Conservation (phyloP, 1,140 invertebrate species). For the Drosophila elegans region DNA sequence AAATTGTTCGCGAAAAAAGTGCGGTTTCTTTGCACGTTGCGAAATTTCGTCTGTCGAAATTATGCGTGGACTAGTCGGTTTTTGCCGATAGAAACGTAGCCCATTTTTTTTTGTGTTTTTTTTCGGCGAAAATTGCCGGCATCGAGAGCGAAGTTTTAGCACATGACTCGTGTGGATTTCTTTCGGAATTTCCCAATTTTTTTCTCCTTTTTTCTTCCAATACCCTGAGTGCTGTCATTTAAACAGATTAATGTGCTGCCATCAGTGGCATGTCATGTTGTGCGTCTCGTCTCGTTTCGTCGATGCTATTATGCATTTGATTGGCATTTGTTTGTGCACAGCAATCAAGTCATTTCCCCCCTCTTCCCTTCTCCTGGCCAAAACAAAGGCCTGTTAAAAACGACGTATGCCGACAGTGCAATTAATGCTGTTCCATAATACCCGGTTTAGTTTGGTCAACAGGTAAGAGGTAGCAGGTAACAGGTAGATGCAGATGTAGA, state of each 20-base stretch:
- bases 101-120: not conserved
- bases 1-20: conserved; percentile 40
- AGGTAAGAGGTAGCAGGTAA: conserved; percentile 18
- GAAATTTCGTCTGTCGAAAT: conserved; percentile 36
- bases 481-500: conserved; percentile 30
- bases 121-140: conserved; percentile 34
- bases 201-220: not conserved
- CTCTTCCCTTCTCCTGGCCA: not conserved
- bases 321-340: conserved; percentile 70
- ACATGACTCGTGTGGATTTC: conserved; percentile 35
- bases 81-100: conserved; percentile 1
- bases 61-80: conserved; percentile 48
- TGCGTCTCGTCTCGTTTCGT: conserved; percentile 15
- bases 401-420: conserved; percentile 26
- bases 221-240: conserved; percentile 56
- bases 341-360: conserved; percentile 43
- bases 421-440: conserved; percentile 28
- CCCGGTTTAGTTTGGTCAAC: conserved; percentile 25
- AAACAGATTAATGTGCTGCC: conserved; percentile 71
- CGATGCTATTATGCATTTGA: conserved; percentile 65
- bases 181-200: not conserved
- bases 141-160: conserved; percentile 44
- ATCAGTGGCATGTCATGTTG: conserved; percentile 64
- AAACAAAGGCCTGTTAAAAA: conserved; percentile 52
- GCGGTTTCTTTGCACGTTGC: conserved; percentile 31